phyloP scores from a whole-genome alignment of 2,888 invertebrate species.

The Morinoia aosen region DNA sequence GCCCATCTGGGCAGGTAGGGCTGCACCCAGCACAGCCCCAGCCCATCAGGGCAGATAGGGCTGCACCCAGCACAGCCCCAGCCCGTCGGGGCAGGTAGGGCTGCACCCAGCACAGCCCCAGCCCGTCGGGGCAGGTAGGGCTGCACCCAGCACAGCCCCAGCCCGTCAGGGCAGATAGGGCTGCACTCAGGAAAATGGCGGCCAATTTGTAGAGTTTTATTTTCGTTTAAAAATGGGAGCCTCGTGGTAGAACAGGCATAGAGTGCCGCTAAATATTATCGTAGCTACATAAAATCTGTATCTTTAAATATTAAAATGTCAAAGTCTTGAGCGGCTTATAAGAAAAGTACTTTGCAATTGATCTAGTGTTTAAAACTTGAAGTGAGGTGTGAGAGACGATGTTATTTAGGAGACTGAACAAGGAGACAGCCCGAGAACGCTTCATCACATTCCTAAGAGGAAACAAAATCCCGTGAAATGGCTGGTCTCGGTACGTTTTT shows the following conservation, averaged over 20 bases:
- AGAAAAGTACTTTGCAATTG: background rate
- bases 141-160: no score
- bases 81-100: no score
- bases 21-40: no score
- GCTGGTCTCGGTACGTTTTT: background rate
- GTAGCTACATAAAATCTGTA: background rate
- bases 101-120: no score
- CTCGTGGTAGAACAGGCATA: background rate
- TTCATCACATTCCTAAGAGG: background rate
- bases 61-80: no score
- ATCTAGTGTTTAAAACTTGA: background rate
- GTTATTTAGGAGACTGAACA: background rate
- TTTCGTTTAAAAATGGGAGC: no score
- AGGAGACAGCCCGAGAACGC: background rate
- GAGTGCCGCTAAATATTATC: background rate
- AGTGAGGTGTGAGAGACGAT: background rate
- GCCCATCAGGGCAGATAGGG: no score
- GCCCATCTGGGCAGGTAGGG: no score
- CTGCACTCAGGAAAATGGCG: no score
- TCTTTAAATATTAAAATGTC: background rate
- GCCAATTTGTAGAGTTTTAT: no score
- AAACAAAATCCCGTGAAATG: background rate
- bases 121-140: no score
- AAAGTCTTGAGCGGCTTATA: background rate
- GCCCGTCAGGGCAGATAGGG: no score